Conservation (phyloP, 1,140 invertebrate species). For the Portunus trituberculatus region DNA sequence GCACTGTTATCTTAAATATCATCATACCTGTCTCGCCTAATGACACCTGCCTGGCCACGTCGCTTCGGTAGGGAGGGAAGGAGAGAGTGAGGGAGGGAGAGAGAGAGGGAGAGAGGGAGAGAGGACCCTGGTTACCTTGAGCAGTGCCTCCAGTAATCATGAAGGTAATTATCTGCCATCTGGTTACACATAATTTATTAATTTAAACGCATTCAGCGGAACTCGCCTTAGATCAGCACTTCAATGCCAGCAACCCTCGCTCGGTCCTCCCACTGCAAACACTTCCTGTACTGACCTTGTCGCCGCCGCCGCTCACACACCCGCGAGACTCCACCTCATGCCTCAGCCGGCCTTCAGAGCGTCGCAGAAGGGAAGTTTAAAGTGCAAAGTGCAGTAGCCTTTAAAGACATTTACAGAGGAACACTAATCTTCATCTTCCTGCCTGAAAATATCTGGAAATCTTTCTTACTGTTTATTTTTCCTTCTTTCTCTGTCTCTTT, state of each 20-base stretch:
- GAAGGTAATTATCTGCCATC: conserved; percentile 55
- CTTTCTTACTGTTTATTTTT: background rate
- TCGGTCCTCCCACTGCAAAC: too few relatives aligned
- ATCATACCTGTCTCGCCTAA: conserved; percentile 1
- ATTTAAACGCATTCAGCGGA: conserved; percentile 49
- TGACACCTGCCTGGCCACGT: background rate
- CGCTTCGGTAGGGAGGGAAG: background rate
- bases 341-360: background rate
- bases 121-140: background rate
- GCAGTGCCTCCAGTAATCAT: conserved; percentile 9
- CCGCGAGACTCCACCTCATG: background rate
- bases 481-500: background rate
- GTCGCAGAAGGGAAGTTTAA: background rate
- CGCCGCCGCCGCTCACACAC: too few relatives aligned
- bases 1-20: background rate
- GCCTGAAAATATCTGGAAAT: background rate
- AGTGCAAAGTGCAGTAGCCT: conserved; percentile 20
- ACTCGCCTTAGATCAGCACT: background rate
- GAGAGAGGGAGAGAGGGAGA: conserved; percentile 3
- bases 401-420: background rate
- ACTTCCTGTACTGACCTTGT: too few relatives aligned
- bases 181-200: conserved; percentile 65
- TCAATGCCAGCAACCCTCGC: background rate
- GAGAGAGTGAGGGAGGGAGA: background rate
- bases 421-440: conserved; percentile 15